Percentiles rank a stretch among this genome's conserved stretches.
These are phyloP conservation scores for Crotalus helleri DNA, from an alignment of 2,113 vertebrate genomes.

Conservation along the genomic window DNA sequence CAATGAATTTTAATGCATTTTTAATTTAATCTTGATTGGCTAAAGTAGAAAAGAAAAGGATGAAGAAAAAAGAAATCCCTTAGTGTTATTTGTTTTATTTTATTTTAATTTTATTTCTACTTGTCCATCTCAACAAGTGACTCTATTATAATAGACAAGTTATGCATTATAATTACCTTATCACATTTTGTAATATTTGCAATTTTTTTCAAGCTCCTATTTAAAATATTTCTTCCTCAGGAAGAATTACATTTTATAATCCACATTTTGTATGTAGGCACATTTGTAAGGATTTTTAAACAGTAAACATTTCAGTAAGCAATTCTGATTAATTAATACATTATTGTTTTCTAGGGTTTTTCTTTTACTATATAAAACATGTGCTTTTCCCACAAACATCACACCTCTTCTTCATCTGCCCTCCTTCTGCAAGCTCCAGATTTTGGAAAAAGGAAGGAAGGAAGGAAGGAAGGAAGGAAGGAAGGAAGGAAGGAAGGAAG, in stretches of 20 bases:
- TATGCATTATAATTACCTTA: neutral
- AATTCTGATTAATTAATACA: neutral
- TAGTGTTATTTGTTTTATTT: neutral
- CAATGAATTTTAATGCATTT: neutral
- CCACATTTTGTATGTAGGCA: neutral
- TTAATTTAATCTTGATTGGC: neutral
- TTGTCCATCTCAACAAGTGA: neutral
- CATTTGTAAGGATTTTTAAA: neutral
- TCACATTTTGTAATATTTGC: neutral
- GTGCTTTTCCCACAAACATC: neutral
- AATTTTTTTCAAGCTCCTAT: neutral
- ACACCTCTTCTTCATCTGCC: neutral
- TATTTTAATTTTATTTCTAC: neutral
- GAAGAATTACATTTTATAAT: neutral
- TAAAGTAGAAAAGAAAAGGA: neutral
- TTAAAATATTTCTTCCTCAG: neutral
- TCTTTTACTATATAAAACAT: neutral
- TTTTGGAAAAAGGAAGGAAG: neutral
- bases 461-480: neutral
- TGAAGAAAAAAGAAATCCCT: neutral
- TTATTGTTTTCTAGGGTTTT: too few relatives aligned
- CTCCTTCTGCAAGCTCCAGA: neutral
- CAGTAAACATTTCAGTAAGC: neutral
- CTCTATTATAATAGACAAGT: neutral
- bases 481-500: neutral